These are phyloP conservation scores for Whitmania pigra DNA, from an alignment of 1,140 invertebrate genomes.

Conservation along the genomic window DNA sequence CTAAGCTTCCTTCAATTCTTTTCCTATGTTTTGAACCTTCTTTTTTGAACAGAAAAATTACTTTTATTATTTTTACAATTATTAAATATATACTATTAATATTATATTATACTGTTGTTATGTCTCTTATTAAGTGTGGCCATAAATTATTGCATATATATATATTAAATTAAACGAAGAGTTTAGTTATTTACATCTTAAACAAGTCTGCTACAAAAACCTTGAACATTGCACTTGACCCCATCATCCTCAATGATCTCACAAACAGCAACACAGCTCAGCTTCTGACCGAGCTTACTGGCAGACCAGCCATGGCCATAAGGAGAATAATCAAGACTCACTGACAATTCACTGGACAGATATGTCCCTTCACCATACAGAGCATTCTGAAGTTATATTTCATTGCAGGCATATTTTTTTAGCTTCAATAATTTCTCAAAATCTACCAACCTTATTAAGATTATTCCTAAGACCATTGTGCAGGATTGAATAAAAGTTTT, in stretches of 20 bases:
- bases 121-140: background rate
- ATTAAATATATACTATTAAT: background rate
- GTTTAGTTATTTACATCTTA: background rate
- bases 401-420: background rate
- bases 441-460: conserved; percentile 54
- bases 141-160: background rate
- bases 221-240: conserved; percentile 41
- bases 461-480: conserved; percentile 62
- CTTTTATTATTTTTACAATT: background rate
- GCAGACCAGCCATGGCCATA: conserved; percentile 58
- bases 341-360: conserved; percentile 57
- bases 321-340: conserved; percentile 57
- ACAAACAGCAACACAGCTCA: conserved; percentile 64
- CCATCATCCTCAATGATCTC: conserved; percentile 60
- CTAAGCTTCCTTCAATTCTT: conserved; percentile 36
- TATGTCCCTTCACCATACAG: conserved; percentile 63
- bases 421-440: conserved; percentile 25
- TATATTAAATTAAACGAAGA: background rate
- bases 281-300: conserved; percentile 51
- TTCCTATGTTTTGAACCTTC: conserved; percentile 22
- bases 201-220: conserved; percentile 8
- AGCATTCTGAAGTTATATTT: conserved; percentile 47
- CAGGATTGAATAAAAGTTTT: conserved; percentile 68
- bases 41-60: background rate
- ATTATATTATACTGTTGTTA: background rate